Conservation (phyloP, 2,113 vertebrate species). For the Todiramphus saurophagus region DNA sequence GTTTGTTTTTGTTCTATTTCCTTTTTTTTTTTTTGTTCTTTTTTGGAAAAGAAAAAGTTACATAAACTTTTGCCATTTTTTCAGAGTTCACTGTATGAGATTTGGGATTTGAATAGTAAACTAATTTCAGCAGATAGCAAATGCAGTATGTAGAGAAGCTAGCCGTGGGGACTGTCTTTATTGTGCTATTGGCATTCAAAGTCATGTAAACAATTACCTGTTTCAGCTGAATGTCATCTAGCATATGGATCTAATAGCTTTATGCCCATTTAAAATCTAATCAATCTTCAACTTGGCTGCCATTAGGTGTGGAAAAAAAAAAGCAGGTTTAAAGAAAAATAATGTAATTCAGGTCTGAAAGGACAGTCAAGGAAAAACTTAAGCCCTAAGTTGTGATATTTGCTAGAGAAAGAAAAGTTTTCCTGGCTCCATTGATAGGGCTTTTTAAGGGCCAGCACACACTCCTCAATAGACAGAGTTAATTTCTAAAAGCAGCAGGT, state of each 20-base stretch:
- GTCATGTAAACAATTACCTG: conserved; percentile 46
- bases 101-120: neutral
- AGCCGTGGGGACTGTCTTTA: conserved; percentile 21
- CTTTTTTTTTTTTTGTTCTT: no score
- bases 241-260: conserved; percentile 24
- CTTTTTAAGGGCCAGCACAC: neutral
- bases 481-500: neutral
- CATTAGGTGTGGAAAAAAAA: neutral
- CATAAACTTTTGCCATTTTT: neutral
- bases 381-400: neutral
- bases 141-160: neutral
- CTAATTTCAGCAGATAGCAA: conserved; percentile 1
- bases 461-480: neutral
- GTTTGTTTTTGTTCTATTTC: no score
- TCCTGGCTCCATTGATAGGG: neutral
- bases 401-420: neutral
- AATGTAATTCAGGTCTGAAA: conserved; percentile 13
- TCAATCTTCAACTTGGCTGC: neutral
- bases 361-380: neutral
- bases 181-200: conserved; percentile 41
- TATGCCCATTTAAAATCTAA: conserved; percentile 16
- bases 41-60: no score
- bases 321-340: conserved; percentile 5
- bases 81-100: neutral
- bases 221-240: conserved; percentile 23